Evolutionary conservation across 2,888 invertebrate species (phyloP), one percentile per base, ranked within the genome.

Genomic region (Spodoptera littoralis): DNA sequence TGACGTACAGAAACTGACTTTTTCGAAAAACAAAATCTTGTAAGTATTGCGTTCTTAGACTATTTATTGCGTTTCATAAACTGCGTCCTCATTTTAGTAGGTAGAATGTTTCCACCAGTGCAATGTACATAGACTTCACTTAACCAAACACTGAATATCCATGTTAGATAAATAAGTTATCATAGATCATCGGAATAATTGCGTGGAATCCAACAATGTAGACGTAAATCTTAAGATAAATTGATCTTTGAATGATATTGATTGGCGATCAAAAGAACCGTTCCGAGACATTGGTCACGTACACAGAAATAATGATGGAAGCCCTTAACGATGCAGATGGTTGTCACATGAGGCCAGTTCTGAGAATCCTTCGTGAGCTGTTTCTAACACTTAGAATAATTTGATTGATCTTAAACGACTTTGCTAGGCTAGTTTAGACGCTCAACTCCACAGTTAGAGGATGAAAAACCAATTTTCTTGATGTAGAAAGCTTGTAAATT

Each of bases 221-320:
- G 82, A 83, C 86, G 86, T 92, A 90, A 92, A 92, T 92, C 89
- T 86, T 80, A 78, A 84, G 88, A 88, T 92, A 85, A 88, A 92
- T 91, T 86, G 85, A 87, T 84, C 80, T 81, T 75, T 86, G 82
- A 84, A 88, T 85, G 77, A 86, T 88, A 91, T 90, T 90, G 90
- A 92, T 90, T 84, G 86, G 79, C 79, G 86, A 91, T 91, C 91
- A 91, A 91, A 91, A 85, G 87, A 77, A 82, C 88, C 89, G 88
- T 83, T 76, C 80, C 75, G 68, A 85, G 76, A 84, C 85, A 84
- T 88, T 80, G 82, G 84, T 86, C 84, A 86, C 84, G 86, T 88
- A 86, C 82, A 80, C 74, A 81, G 82, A 80, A 84, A 84, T 85
- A 84, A 85, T 83, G 84, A 85, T 84, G 81, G 84, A 86, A 87